phyloP scores from a whole-genome alignment of 2,113 vertebrate genomes.

The Oenanthe oenanthe region DNA sequence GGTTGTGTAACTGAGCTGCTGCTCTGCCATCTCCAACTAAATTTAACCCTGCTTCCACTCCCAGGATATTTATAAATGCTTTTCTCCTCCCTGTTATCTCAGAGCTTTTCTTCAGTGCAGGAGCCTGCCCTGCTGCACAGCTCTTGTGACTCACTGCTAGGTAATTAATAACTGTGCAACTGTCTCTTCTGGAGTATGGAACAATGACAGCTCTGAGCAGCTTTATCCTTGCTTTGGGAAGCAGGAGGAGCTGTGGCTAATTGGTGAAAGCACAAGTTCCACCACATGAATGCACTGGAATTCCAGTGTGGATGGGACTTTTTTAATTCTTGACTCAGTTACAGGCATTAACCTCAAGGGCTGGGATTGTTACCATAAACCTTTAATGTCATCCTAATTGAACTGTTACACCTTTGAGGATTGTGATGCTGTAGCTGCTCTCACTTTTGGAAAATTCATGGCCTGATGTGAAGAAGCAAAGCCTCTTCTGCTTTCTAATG shows the following conservation, averaged over 20 bases:
- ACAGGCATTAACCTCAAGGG: background rate
- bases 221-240: background rate
- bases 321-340: background rate
- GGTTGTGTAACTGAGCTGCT: background rate
- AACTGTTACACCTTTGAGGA: background rate
- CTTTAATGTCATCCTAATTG: background rate
- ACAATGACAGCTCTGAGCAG: conserved; percentile 2
- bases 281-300: background rate
- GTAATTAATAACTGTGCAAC: conserved; percentile 13
- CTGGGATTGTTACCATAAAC: background rate
- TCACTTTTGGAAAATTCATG: background rate
- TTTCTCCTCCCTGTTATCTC: background rate
- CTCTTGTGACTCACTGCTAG: background rate
- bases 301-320: background rate
- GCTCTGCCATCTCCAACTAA: background rate
- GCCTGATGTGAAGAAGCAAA: background rate
- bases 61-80: conserved; percentile 13
- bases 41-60: conserved; percentile 3
- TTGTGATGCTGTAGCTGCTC: background rate
- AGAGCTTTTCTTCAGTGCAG: background rate
- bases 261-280: background rate
- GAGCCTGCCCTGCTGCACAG: background rate
- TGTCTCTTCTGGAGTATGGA: background rate
- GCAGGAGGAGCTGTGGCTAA: background rate
- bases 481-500: background rate